A percentile compares a stretch with the other conserved stretches of the same genome.
These are phyloP conservation scores for Psettodes erumei DNA, from an alignment of 2,113 vertebrate genomes.

Conservation along the genomic window DNA sequence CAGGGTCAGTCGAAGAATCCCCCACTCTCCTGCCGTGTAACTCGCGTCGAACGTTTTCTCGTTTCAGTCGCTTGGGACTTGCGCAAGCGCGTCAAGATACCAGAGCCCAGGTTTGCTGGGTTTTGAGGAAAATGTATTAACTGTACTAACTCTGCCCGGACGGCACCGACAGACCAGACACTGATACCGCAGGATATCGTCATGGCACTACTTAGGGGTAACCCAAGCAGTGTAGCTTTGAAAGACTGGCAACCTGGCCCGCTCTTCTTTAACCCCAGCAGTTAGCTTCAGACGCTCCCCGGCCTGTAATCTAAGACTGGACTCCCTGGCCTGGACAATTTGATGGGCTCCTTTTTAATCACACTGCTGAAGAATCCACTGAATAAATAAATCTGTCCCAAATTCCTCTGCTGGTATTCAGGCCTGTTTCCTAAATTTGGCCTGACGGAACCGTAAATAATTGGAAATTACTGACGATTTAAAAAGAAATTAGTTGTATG, in stretches of 20 bases:
- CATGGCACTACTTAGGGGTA: constrained; percentile 49
- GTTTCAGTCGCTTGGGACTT: too few relatives aligned
- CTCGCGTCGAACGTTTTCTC: too few relatives aligned
- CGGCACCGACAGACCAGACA: constrained; percentile 33
- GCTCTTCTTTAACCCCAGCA: constrained; percentile 54
- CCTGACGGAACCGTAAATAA: constrained; percentile 12
- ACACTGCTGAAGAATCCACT: constrained; percentile 61
- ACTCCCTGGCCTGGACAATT: constrained; percentile 14
- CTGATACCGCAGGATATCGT: constrained; percentile 42
- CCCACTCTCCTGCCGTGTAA: background rate
- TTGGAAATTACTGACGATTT: background rate
- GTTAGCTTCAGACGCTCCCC: constrained; percentile 42
- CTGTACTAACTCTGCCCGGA: constrained; percentile 24
- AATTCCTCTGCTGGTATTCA: constrained; percentile 47
- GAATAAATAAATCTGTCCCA: constrained; percentile 66
- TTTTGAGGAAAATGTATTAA: too few relatives aligned
- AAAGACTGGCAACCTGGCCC: constrained; percentile 54
- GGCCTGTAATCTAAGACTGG: constrained; percentile 60
- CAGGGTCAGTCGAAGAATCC: constrained; percentile 87
- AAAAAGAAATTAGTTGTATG: constrained; percentile 9
- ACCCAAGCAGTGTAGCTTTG: constrained; percentile 53
- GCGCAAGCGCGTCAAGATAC: too few relatives aligned
- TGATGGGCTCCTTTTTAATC: constrained; percentile 67
- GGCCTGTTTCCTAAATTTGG: constrained; percentile 40
- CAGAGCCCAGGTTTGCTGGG: too few relatives aligned